These are phyloP conservation scores for Trematocara macrostoma DNA, from an alignment of 2,113 vertebrate genomes.

Conservation along the genomic window DNA sequence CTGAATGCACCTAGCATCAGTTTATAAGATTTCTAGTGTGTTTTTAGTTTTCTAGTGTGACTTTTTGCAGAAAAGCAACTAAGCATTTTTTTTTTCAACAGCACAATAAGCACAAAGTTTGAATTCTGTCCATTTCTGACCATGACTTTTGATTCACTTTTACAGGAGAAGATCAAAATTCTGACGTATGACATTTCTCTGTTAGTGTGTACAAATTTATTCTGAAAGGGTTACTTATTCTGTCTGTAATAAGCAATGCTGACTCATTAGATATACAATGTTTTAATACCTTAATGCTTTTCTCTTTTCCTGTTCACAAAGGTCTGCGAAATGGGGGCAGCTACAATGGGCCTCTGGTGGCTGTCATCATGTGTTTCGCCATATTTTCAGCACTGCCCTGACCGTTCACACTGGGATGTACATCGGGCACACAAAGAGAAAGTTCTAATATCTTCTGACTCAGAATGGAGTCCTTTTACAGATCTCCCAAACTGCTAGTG, in stretches of 20 bases:
- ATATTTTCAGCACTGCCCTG: constrained; percentile 31
- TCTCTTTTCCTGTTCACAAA: neutral
- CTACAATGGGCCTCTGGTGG: constrained; percentile 25
- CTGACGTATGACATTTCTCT: neutral
- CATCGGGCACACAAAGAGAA: neutral
- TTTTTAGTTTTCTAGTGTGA: neutral
- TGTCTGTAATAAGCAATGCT: neutral
- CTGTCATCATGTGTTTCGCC: constrained; percentile 24
- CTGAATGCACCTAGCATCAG: neutral
- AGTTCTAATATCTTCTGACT: neutral
- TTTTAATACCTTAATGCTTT: neutral
- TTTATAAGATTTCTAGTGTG: neutral
- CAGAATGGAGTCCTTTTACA: neutral
- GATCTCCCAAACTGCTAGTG: neutral
- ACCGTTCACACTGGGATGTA: constrained; percentile 1
- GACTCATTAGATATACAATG: neutral
- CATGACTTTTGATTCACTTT: neutral
- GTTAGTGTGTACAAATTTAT: neutral
- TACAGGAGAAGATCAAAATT: neutral
- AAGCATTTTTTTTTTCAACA: neutral
- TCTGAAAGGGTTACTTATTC: neutral
- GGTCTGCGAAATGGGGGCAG: neutral
- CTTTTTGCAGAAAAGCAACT: neutral
- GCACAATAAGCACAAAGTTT: neutral
- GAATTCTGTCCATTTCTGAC: neutral